These are phyloP conservation scores for Nanorana parkeri DNA, from an alignment of 2,113 vertebrate genomes.

Conservation along the genomic window DNA sequence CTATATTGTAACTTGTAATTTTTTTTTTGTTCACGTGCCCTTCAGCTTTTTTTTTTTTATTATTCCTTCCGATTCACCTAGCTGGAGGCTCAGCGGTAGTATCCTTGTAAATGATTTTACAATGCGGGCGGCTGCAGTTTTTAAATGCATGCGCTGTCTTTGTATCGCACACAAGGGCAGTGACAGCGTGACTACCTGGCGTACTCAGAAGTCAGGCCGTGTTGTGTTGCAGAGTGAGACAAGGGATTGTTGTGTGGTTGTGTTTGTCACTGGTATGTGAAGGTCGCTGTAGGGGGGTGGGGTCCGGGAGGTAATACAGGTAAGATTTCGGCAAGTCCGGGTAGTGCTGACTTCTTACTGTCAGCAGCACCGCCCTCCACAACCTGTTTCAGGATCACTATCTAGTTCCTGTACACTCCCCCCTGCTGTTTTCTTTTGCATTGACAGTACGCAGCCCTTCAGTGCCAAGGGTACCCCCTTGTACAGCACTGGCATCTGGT, in stretches of 20 bases:
- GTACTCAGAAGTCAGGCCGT: background rate
- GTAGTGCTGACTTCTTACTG: constrained; percentile 30
- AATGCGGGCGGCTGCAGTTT: background rate
- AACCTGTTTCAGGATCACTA: constrained; percentile 34
- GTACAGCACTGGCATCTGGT: background rate
- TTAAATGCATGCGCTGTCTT: background rate
- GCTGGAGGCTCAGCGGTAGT: background rate
- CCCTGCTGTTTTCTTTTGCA: background rate
- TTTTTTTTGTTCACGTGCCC: no score
- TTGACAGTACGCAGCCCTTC: background rate
- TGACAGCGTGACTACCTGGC: background rate
- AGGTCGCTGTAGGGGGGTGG: constrained; percentile 38
- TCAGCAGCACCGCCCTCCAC: constrained; percentile 36
- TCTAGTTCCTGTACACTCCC: constrained; percentile 46
- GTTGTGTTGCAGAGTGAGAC: constrained; percentile 13
- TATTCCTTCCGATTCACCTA: background rate
- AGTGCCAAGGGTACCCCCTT: background rate
- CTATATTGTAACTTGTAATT: no score
- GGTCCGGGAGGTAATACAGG: constrained; percentile 42
- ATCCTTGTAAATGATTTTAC: background rate
- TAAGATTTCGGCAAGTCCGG: constrained; percentile 48
- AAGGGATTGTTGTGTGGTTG: constrained; percentile 11
- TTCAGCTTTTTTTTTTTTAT: no score
- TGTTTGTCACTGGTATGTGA: constrained; percentile 52
- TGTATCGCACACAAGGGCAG: background rate